Conservation (phyloP, 92 coral and sea anemone species). For the Heteractis magnifica region DNA sequence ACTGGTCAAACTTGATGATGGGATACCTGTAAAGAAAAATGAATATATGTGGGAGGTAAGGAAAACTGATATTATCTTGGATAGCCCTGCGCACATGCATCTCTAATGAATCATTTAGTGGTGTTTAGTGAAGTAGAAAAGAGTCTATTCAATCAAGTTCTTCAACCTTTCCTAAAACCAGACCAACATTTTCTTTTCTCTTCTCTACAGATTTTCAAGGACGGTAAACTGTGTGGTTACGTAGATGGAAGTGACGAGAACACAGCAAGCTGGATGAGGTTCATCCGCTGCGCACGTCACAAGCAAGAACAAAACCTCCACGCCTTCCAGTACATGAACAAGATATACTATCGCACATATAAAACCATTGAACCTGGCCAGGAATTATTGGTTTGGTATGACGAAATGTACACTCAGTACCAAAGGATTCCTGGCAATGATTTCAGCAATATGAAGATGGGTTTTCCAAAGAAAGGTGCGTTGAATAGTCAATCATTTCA, state of each 20-base stretch:
- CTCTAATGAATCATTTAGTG: no score
- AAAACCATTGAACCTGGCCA: slow-evolving; percentile 83
- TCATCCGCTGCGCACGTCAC: slow-evolving; percentile 85
- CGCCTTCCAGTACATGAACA: slow-evolving; percentile 88
- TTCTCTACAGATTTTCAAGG: slow-evolving; percentile 70
- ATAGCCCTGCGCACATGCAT: no score
- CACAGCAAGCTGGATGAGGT: slow-evolving; percentile 96
- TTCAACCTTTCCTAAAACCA: not conserved
- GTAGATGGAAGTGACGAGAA: slow-evolving; percentile 89
- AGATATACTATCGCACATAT: slow-evolving; percentile 84
- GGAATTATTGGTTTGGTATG: slow-evolving; percentile 97
- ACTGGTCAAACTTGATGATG: slow-evolving; percentile 40
- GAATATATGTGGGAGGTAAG: slow-evolving; percentile 59
- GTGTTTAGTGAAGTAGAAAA: no score
- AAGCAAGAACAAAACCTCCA: slow-evolving; percentile 85
- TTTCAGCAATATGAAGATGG: not conserved
- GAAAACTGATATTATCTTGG: not conserved
- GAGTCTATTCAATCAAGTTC: no score
- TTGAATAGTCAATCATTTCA: not conserved
- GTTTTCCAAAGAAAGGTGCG: not conserved
- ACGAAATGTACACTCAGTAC: slow-evolving; percentile 80
- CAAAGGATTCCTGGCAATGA: slow-evolving; percentile 62
- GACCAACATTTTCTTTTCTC: not conserved
- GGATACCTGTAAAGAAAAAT: slow-evolving; percentile 27
- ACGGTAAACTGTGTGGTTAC: slow-evolving; percentile 69